These are phyloP conservation scores for Chloroclysta siterata DNA, from an alignment of 2,888 invertebrate genomes.

Conservation along the genomic window DNA sequence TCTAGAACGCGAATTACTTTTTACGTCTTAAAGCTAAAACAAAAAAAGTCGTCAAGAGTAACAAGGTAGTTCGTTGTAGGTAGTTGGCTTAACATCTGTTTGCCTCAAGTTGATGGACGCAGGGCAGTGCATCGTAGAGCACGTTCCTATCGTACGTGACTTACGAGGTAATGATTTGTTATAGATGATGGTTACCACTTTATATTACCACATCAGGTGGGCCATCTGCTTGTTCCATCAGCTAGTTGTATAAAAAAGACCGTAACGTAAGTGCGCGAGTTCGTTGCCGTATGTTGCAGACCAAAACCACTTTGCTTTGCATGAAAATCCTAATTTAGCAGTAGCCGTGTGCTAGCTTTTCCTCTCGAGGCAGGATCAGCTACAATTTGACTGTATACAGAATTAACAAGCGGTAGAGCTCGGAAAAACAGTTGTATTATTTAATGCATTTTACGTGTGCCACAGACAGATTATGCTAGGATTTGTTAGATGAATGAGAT, in stretches of 20 bases:
- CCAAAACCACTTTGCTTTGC: conserved; percentile 44
- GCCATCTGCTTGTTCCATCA: too few species aligned
- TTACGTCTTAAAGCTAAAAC: too few species aligned
- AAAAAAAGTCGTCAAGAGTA: too few species aligned
- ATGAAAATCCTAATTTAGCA: conserved; percentile 48
- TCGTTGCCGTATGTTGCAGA: conserved; percentile 11
- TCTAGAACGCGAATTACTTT: background rate
- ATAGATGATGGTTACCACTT: too few species aligned
- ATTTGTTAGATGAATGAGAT: conserved; percentile 10
- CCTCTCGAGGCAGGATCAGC: conserved; percentile 30
- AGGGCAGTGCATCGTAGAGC: too few species aligned
- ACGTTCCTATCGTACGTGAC: too few species aligned
- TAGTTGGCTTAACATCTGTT: too few species aligned
- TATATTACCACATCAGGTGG: too few species aligned
- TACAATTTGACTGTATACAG: conserved; percentile 29
- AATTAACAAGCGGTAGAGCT: conserved; percentile 26
- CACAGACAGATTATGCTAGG: conserved; percentile 8
- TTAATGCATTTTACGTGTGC: conserved; percentile 20
- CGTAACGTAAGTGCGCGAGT: background rate
- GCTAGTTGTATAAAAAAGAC: too few species aligned
- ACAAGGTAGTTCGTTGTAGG: too few species aligned
- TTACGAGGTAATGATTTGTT: too few species aligned
- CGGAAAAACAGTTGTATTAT: conserved; percentile 26
- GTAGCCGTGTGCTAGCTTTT: conserved; percentile 32
- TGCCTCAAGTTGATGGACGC: too few species aligned